Conservation (phyloP, 2,797 vertebrate genomes). For the Peromyscus eremicus region DNA sequence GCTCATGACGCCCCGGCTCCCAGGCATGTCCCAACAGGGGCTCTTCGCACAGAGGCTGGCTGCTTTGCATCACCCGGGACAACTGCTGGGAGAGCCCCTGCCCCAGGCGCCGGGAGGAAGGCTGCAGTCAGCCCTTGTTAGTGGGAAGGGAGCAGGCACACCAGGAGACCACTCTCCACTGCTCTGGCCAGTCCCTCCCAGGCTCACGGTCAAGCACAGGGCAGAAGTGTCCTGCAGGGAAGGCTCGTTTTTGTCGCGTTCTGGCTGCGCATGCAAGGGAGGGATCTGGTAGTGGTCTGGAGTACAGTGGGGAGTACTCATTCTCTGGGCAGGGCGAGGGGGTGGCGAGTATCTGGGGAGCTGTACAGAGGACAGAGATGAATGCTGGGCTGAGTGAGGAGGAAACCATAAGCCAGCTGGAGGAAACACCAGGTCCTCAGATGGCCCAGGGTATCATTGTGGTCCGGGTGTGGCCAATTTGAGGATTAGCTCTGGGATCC, state of each 20-base stretch:
- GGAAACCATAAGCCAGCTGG: neutral
- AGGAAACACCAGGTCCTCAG: neutral
- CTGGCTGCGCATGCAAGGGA: neutral
- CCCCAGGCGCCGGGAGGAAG: neutral
- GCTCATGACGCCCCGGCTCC: neutral
- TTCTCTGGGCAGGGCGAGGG: neutral
- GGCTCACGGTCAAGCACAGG: neutral
- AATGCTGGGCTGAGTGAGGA: neutral
- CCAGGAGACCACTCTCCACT: neutral
- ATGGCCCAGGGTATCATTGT: neutral
- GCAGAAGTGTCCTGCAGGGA: neutral
- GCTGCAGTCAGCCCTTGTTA: neutral
- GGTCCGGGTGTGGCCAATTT: neutral
- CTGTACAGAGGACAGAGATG: neutral
- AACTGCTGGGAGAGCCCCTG: neutral
- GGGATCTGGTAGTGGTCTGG: too few relatives aligned
- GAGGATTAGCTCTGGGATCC: neutral
- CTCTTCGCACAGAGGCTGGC: neutral
- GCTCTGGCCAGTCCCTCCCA: neutral
- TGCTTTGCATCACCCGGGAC: neutral
- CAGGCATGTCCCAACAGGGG: slow-evolving; percentile 24
- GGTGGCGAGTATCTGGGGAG: neutral
- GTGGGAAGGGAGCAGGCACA: neutral
- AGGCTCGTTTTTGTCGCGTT: neutral
- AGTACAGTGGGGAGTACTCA: neutral